Base-by-base conservation (phyloP, 2,888 invertebrate species). In the Drosophila histrio region DNA sequence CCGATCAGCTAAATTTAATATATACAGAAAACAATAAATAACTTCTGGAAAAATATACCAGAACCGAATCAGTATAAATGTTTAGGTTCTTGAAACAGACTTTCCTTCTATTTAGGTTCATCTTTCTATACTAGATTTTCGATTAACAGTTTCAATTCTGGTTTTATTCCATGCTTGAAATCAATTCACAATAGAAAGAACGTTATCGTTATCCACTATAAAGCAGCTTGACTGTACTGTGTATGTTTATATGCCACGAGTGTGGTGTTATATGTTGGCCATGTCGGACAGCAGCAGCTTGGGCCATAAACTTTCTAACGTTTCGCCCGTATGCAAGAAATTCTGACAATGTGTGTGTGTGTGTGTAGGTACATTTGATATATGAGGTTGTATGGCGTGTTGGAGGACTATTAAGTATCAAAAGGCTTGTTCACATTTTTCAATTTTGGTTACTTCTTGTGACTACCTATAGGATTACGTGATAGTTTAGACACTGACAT, bases 231-330 rank as follows among this genome's bases (percentile, higher is more conserved):
- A 28, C 22, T 36, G 24, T 52, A 52, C 19, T 26, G 24, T 6
- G 15, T 36, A 38, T 41, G 30, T 17, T 24, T 34, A 22, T 21
- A n/a, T 22, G 34, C 9, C 7, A 11, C 1, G n/a, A 15, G 11
- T 26, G 13, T 24, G 15, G 26, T 52, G 36, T 28, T 36, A 34
- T 44, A 13, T 46, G 32, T 44, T 52, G 19, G 39, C 32, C 53
- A 46, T 67, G 49, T 59, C 26, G 44, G 39, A 54, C 70, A 69
- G 34, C 72, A 59, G 57, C 57, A 44, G 58, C 49, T 56, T 53
- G 46, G 36, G 39, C 70, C 61, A 65, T 75, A 70, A 73, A 64
- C 49, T 54, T 60, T 41, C 34, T 32, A 39, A 22, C 38, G 21
- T 53, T 41, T 13, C 15, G 15, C 22, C 15, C 4, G 4, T 15